A percentile compares a stretch with the other conserved stretches of the same genome.
phyloP scores from a whole-genome alignment of 2,888 invertebrate species.

The Anaspis maculata region DNA sequence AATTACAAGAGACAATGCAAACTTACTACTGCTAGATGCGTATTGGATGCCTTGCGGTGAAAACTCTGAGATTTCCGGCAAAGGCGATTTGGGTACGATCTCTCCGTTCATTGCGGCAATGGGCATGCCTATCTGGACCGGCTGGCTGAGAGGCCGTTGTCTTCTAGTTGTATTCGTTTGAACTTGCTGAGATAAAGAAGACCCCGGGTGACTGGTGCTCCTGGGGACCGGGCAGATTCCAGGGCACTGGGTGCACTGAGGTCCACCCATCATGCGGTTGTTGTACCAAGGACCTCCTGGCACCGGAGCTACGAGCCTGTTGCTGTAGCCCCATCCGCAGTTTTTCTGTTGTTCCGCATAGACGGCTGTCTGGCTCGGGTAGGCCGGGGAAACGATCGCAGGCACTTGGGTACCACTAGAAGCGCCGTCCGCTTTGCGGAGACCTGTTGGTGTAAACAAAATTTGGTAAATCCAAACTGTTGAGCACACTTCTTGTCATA shows the following conservation, averaged over 20 bases:
- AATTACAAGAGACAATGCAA: constrained; percentile 4
- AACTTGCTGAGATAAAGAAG: constrained; percentile 15
- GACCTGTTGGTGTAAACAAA: constrained; percentile 30
- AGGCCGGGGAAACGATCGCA: constrained; percentile 24
- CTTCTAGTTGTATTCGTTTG: constrained; percentile 24
- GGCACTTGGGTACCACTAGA: constrained; percentile 30
- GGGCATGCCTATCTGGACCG: constrained; percentile 34
- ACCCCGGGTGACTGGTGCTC: constrained; percentile 39
- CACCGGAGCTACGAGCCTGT: constrained; percentile 36
- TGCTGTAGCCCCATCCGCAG: constrained; percentile 45
- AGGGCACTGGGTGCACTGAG: constrained; percentile 41
- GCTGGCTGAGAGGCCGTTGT: constrained; percentile 43
- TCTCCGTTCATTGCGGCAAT: constrained; percentile 31
- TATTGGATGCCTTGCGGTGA: constrained; percentile 48
- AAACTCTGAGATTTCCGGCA: constrained; percentile 48
- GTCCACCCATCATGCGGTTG: constrained; percentile 31
- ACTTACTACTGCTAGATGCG: constrained; percentile 60
- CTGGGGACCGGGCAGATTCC: constrained; percentile 41
- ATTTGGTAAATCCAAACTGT: too few relatives aligned
- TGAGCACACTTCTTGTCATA: too few relatives aligned
- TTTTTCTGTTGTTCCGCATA: constrained; percentile 43
- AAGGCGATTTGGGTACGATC: constrained; percentile 34
- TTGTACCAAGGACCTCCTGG: constrained; percentile 38
- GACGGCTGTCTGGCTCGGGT: constrained; percentile 43
- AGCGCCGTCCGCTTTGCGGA: constrained; percentile 35